phyloP scores from a whole-genome alignment of 2,797 vertebrate genomes.

The Sylvia borin region DNA sequence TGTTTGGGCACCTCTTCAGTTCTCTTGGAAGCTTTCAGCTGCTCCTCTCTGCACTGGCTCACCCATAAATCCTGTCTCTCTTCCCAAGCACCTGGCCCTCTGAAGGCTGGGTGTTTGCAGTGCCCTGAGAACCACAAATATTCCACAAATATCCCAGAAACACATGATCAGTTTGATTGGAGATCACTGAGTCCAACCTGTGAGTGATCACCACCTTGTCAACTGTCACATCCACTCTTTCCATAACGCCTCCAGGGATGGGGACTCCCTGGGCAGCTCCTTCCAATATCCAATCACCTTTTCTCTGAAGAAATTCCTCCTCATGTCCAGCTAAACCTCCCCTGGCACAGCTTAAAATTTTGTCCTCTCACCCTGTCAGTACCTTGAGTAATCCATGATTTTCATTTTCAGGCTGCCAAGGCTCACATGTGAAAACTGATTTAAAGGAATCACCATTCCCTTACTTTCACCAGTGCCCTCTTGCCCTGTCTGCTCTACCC shows the following conservation, averaged over 20 bases:
- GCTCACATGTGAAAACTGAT: not conserved
- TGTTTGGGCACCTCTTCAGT: not conserved
- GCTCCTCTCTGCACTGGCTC: not conserved
- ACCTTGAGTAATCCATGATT: not conserved
- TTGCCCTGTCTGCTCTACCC: not conserved
- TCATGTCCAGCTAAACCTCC: not conserved
- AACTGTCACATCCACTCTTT: fast-evolving
- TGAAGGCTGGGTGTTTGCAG: not conserved
- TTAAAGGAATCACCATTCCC: not conserved
- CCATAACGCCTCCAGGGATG: not conserved
- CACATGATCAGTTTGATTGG: fast-evolving
- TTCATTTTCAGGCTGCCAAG: not conserved
- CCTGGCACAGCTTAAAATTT: not conserved
- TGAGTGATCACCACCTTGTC: not conserved
- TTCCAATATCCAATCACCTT: not conserved
- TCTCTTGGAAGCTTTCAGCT: not conserved
- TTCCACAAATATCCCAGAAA: not conserved
- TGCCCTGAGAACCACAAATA: not conserved
- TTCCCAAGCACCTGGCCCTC: not conserved
- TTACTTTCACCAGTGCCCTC: not conserved
- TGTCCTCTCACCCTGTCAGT: not conserved
- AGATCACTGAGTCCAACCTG: fast-evolving
- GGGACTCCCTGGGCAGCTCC: not conserved
- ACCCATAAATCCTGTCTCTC: not conserved
- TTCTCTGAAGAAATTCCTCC: not conserved